Conservation (phyloP, 35 echinoderm and acorn worm genomes). For the Acanthaster planci region DNA sequence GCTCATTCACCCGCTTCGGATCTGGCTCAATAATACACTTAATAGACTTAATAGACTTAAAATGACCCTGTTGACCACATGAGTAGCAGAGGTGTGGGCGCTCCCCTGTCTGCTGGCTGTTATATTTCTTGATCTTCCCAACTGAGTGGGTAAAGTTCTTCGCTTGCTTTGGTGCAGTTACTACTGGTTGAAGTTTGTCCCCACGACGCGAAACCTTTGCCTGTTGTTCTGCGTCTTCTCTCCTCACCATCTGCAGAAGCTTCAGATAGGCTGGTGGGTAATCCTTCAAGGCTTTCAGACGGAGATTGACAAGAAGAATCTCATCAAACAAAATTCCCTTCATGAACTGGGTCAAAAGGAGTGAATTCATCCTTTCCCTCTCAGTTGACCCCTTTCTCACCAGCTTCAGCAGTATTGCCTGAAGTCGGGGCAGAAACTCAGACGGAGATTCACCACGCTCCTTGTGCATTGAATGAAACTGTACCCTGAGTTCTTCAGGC, state of each 20-base stretch:
- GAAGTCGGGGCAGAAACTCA: constrained; percentile 24
- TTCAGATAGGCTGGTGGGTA: constrained; percentile 47
- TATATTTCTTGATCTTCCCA: no score
- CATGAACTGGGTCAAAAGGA: constrained; percentile 47
- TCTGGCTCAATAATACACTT: constrained; percentile 25
- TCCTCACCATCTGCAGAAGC: constrained; percentile 29
- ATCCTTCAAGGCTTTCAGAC: constrained; percentile 23
- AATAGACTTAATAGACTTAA: no score
- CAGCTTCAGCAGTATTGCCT: constrained; percentile 9
- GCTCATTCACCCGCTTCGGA: constrained; percentile 20
- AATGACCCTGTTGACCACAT: constrained; percentile 58
- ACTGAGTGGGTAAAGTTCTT: no score
- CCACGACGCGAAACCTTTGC: neutral
- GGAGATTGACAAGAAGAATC: constrained; percentile 51
- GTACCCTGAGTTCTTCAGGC: constrained; percentile 39
- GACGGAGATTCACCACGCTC: constrained; percentile 26
- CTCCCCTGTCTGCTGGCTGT: no score
- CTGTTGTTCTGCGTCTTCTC: constrained; percentile 34
- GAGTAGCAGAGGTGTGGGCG: constrained; percentile 57
- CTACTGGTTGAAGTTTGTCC: neutral
- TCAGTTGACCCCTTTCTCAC: constrained; percentile 31
- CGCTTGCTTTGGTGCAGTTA: no score
- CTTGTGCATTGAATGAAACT: constrained; percentile 45
- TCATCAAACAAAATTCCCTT: constrained; percentile 51
- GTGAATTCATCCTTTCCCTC: neutral